Evolutionary conservation across 92 coral and sea anemone genomes (phyloP), one percentile per base, ranked within the genome.

Genomic region (Phenganax stokvisi): DNA sequence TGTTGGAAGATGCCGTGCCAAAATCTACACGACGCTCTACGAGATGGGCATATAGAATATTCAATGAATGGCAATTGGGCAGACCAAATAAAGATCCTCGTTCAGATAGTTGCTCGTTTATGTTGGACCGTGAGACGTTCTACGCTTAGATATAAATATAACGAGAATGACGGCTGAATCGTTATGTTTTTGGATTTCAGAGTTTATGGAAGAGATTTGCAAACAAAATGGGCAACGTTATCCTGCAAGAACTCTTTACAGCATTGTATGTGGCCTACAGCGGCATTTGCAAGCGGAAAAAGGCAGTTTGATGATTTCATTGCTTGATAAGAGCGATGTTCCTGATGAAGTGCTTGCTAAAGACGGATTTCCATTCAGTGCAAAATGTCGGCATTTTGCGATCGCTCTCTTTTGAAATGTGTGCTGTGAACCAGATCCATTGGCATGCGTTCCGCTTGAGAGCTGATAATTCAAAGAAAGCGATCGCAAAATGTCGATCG

Each of bases 181-280:
- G 47, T 59, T 76, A 44, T 56, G 51, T 64, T 63, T 78, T 61
- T 78, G 81, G 82, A 74, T 87, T 59, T 76, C 83, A 17, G 81
- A 86, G 74, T 86, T 84, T 74, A 77, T 87, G 16, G 63, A 62
- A 85, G 87, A 87, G 76, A 85, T 87, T 25, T 37, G 60, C 62
- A 84, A 87, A 64, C 29, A 10, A 27, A 79, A 84, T 55, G 85
- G 90, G 27, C 72, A 88, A 66, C 47, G 90, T 20, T 85, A 85
- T 81, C 90, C 88, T 58, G 85, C 66, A 73, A 84, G 90, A 81
- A 80, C 82, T 37, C 54, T 87, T 54, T 87, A 88, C 75, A 69
- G 76, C 55, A 80, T 88, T 37, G 47, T 37, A 37, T 37, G 47
- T 37, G 47, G 47, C 47, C 47, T 37, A 37, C 47, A 37, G 47